Conservation (phyloP, 2,113 vertebrate species). For the Chunga burmeisteri region DNA sequence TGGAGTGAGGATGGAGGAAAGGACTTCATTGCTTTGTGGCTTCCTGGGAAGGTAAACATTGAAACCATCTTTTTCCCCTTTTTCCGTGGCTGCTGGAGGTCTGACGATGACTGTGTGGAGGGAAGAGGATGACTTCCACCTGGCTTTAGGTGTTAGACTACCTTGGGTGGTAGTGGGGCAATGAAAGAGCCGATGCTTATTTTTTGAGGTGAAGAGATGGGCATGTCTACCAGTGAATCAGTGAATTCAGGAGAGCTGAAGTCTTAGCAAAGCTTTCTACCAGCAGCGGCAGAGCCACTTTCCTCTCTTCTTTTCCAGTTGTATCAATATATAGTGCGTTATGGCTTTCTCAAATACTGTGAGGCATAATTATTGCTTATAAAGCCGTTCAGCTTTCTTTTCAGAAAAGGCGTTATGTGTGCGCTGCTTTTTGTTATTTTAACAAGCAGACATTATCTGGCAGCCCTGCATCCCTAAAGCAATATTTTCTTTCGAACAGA, state of each 20-base stretch:
- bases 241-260: neutral
- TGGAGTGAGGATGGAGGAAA: neutral
- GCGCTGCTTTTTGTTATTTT: neutral
- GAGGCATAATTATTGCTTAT: neutral
- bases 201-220: neutral
- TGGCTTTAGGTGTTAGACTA: neutral
- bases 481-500: neutral
- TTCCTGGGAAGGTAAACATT: neutral
- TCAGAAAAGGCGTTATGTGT: neutral
- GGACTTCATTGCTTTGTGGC: neutral
- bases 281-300: rapidly evolving
- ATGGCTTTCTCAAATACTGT: neutral
- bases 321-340: neutral
- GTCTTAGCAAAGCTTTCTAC: neutral
- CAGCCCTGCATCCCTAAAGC: neutral
- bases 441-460: neutral
- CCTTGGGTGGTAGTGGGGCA: neutral
- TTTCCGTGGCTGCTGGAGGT: neutral
- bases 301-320: neutral
- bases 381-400: neutral
- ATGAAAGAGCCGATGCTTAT: neutral
- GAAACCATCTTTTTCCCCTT: neutral
- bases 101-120: neutral
- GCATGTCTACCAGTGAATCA: rapidly evolving
- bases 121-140: neutral